Percentiles rank a stretch among this genome's conserved stretches.
These are phyloP conservation scores for Panthera uncia DNA, from an alignment of 2,113 vertebrate genomes.

Conservation along the genomic window DNA sequence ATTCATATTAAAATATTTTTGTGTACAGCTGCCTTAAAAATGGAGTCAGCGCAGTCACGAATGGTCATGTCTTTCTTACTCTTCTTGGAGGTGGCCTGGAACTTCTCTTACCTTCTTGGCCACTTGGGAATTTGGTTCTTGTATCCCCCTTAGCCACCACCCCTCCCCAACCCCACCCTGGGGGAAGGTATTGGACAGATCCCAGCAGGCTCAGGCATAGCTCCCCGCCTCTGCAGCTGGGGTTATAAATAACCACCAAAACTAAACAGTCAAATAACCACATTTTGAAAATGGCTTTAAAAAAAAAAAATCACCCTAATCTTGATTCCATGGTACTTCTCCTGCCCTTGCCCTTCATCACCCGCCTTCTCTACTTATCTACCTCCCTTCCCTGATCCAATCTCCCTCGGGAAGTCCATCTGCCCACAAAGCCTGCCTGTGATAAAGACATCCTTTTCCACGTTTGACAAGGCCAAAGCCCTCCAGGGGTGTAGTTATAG, in stretches of 20 bases:
- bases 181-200: constrained; percentile 62
- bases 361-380: not conserved
- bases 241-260: constrained; percentile 75
- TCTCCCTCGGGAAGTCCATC: constrained; percentile 56
- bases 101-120: constrained; percentile 9
- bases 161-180: not conserved
- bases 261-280: constrained; percentile 74
- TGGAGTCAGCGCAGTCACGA: not conserved
- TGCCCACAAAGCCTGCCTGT: constrained; percentile 55
- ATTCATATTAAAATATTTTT: constrained; percentile 40
- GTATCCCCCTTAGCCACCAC: not conserved
- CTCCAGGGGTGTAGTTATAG: constrained; percentile 75
- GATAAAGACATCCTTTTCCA: constrained; percentile 75
- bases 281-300: constrained; percentile 68
- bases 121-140: constrained; percentile 36
- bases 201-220: constrained; percentile 53
- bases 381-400: constrained; percentile 43
- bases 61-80: not conserved
- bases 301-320: constrained; percentile 45
- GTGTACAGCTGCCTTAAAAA: constrained; percentile 23
- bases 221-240: constrained; percentile 69
- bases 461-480: constrained; percentile 67
- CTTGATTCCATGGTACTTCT: constrained; percentile 32
- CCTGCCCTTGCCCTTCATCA: not conserved
- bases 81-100: not conserved